phyloP scores from a whole-genome alignment of 2,888 invertebrate species.

The Agriopis aurantiaria region DNA sequence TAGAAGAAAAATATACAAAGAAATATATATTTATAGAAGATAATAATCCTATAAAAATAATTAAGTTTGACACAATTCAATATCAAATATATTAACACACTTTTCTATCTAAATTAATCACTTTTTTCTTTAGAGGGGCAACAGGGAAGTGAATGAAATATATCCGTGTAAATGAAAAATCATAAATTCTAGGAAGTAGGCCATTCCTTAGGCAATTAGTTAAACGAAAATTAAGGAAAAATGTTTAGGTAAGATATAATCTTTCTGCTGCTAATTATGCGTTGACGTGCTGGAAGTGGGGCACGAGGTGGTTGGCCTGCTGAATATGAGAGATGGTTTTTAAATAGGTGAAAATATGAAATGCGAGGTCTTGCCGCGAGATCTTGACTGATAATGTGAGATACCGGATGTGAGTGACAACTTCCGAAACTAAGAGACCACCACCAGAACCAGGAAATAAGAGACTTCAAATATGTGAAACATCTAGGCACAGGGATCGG shows the following conservation, averaged over 20 bases:
- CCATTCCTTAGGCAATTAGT: slow-evolving; percentile 31
- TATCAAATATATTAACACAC: not conserved
- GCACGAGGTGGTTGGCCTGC: slow-evolving; percentile 55
- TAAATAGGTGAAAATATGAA: slow-evolving; percentile 33
- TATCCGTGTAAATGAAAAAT: not conserved
- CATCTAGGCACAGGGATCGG: not conserved
- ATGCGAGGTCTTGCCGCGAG: slow-evolving; percentile 14
- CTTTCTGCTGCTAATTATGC: slow-evolving; percentile 49
- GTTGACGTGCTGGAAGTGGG: slow-evolving; percentile 49
- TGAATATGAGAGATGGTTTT: slow-evolving; percentile 33
- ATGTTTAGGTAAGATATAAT: slow-evolving; percentile 29
- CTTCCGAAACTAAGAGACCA: too few relatives aligned
- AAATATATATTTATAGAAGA: too few relatives aligned
- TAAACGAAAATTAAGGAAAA: slow-evolving; percentile 25
- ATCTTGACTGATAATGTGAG: slow-evolving; percentile 13
- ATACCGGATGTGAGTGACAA: slow-evolving; percentile 1
- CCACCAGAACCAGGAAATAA: too few relatives aligned
- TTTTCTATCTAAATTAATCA: not conserved
- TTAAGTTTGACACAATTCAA: too few relatives aligned
- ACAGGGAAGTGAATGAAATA: slow-evolving; percentile 20
- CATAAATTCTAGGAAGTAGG: slow-evolving; percentile 27
- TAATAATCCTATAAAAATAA: too few relatives aligned
- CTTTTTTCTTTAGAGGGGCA: not conserved
- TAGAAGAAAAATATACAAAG: too few relatives aligned
- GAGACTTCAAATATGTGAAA: not conserved